phyloP scores from a whole-genome alignment of 2,113 vertebrate species.

The Oceanodroma tethys region DNA sequence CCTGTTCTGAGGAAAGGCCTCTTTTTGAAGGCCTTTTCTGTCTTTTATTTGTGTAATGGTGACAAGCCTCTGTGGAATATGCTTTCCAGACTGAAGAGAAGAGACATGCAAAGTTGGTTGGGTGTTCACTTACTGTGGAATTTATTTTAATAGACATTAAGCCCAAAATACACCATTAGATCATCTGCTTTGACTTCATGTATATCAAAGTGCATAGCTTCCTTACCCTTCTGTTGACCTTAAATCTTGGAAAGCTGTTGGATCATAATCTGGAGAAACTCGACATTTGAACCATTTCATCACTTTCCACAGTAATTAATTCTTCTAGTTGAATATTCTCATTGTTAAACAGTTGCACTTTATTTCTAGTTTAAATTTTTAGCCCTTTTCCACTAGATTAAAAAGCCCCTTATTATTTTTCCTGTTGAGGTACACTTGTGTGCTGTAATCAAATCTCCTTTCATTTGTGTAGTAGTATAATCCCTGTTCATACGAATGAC shows the following conservation, averaged over 20 bases:
- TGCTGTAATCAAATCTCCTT: background rate
- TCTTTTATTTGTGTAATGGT: conserved; percentile 69
- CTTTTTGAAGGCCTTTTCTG: conserved; percentile 68
- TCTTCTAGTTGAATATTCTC: background rate
- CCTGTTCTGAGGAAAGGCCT: background rate
- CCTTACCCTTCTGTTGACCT: background rate
- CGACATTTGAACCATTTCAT: background rate
- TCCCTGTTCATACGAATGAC: background rate
- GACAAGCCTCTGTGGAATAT: conserved; percentile 71
- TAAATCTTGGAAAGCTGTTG: background rate
- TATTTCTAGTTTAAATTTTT: background rate
- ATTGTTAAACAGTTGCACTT: background rate
- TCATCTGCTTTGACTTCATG: background rate
- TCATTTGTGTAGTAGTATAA: background rate
- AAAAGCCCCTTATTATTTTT: background rate
- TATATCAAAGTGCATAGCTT: background rate
- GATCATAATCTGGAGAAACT: background rate
- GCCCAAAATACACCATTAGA: background rate
- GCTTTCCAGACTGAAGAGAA: conserved; percentile 74
- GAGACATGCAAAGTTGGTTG: conserved; percentile 68
- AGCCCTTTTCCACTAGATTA: background rate
- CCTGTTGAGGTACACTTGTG: background rate
- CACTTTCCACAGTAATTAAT: background rate
- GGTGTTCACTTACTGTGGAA: conserved; percentile 55
- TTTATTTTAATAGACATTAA: background rate